Evolutionary conservation across 2,113 vertebrate species (phyloP), one percentile per base, ranked within the genome.

Genomic region (Pterocles burchelli): DNA sequence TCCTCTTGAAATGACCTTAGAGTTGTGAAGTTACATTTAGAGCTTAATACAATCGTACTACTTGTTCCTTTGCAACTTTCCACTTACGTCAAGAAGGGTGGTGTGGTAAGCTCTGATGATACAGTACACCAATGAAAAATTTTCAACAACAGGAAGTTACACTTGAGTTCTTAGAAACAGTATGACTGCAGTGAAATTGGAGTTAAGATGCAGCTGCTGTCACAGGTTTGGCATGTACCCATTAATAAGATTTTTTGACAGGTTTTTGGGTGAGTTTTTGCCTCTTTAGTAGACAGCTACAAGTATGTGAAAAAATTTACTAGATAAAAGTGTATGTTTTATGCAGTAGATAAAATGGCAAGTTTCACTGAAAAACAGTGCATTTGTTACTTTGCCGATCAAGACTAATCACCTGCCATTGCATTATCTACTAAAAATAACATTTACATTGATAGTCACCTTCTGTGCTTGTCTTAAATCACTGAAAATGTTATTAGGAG

Each of bases 141-240:
- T 54, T 88, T 46, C 71, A 59, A 2, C 36, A 80, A 5, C 43
- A 17, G 20, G 45, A 59, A 65, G 9, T 34, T 38, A 26, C 2
- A 1, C 0, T 0, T 7, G 9, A 48, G 29, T 43, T 81, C 55
- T 74, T 87, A 19, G 2, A 26, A 90, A 57, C 6, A 10, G 5
- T 46, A 2, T 48, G 48, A 19, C 71, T 79, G 59, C 31, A 20
- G 34, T 13, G 38, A 45, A 36, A 31, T 43, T 15, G 46, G 65
- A 43, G 31, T 55, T 34, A 8, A 8, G n/a, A 22, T 7, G 9
- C 26, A 66, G 70, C 52, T 31, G 31, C 82, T 72, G 10, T 55
- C 38, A 19, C 18, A 4, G 0, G 2, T 9, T 45, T 31, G 36
- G n/a, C 61, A 7, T 0, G 0, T 67, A 25, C 38, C 43, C 34